Percentiles rank a stretch among this genome's conserved stretches.
These are phyloP conservation scores for Spongia lamella DNA, from an alignment of 37 sponge, comb jelly and placozoan genomes.

Conservation along the genomic window DNA sequence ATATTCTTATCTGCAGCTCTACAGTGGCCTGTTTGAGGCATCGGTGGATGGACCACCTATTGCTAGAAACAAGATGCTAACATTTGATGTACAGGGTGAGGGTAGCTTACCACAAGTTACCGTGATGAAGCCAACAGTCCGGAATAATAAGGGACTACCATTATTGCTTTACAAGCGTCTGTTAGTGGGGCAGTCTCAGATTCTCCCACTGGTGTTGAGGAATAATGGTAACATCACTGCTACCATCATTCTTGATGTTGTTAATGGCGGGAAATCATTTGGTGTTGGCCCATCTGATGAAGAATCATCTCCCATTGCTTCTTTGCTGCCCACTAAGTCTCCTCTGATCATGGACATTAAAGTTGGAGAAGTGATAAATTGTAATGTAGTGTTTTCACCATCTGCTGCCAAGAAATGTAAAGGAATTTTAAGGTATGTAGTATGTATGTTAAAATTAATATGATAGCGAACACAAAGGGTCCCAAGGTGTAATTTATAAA, in stretches of 20 bases:
- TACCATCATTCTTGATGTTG: slow-evolving; percentile 33
- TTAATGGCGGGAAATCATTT: slow-evolving; percentile 50
- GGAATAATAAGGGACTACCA: slow-evolving; percentile 65
- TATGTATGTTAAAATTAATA: background rate
- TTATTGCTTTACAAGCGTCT: slow-evolving; percentile 81
- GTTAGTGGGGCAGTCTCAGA: slow-evolving; percentile 68
- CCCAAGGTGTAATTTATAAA: no score
- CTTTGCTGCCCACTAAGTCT: slow-evolving; percentile 11
- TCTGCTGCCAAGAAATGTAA: slow-evolving; percentile 14
- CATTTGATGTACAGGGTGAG: slow-evolving; percentile 95
- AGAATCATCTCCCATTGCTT: slow-evolving; percentile 6
- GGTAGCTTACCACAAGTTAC: slow-evolving; percentile 91
- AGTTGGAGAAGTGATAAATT: slow-evolving; percentile 41
- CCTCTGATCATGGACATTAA: slow-evolving; percentile 46
- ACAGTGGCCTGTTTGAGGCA: slow-evolving; percentile 72
- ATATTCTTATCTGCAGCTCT: slow-evolving; percentile 23
- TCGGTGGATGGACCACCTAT: slow-evolving; percentile 45
- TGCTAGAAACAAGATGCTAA: slow-evolving; percentile 46
- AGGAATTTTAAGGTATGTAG: slow-evolving; percentile 17
- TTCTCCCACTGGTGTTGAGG: slow-evolving; percentile 61
- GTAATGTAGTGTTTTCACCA: slow-evolving; percentile 63
- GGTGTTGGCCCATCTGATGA: slow-evolving; percentile 14
- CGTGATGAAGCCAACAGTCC: slow-evolving; percentile 60
- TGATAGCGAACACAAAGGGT: no score
- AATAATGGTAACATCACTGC: slow-evolving; percentile 88